phyloP scores from a whole-genome alignment of 2,113 vertebrate species.

The Leucosticte australis region DNA sequence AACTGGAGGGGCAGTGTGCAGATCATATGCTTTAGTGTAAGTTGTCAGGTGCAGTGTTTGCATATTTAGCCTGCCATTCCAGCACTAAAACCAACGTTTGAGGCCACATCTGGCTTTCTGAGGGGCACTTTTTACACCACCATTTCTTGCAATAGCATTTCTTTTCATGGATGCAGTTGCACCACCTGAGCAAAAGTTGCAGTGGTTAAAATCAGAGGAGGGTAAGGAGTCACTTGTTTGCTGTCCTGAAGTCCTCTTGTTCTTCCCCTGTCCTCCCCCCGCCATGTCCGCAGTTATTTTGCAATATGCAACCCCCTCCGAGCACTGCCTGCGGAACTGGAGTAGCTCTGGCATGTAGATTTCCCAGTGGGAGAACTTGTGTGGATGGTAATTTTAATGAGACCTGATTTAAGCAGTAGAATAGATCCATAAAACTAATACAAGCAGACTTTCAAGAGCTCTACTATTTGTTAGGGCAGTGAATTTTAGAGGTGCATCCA shows the following conservation, averaged over 20 bases:
- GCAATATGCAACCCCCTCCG: constrained; percentile 58
- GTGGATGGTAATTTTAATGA: constrained; percentile 75
- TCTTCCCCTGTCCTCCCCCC: neutral
- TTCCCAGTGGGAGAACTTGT: constrained; percentile 69
- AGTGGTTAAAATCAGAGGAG: constrained; percentile 4
- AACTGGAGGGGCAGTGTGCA: constrained; percentile 38
- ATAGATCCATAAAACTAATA: constrained; percentile 74
- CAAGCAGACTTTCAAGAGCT: constrained; percentile 72
- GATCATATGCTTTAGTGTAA: constrained; percentile 32
- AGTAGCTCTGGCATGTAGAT: constrained; percentile 68
- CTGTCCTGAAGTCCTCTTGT: constrained; percentile 47
- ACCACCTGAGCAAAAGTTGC: constrained; percentile 13
- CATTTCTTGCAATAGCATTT: neutral
- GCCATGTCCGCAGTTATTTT: constrained; percentile 21
- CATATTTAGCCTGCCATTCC: constrained; percentile 31
- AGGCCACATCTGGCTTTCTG: neutral
- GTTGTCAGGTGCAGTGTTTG: constrained; percentile 57
- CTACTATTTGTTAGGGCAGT: constrained; percentile 55
- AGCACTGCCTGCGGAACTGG: constrained; percentile 67
- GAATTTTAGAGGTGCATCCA: constrained; percentile 61
- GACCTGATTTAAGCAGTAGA: constrained; percentile 75
- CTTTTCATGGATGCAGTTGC: neutral
- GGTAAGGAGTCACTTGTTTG: constrained; percentile 26
- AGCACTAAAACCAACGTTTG: neutral
- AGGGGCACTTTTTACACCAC: neutral